phyloP scores from a whole-genome alignment of 2,797 vertebrate genomes.

The Leptodactylus fallax region DNA sequence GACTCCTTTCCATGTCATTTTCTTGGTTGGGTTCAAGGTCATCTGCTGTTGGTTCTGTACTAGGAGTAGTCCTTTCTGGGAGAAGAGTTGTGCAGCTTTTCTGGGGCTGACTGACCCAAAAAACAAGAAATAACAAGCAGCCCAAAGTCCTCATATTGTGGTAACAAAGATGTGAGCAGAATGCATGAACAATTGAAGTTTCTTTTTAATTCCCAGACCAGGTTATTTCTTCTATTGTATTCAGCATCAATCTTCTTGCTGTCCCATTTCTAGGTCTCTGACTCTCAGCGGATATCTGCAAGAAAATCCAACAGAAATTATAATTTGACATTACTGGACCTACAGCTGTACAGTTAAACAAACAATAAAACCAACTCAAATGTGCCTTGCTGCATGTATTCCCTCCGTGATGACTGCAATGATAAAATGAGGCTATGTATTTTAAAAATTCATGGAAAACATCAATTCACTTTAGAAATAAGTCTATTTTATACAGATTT shows the following conservation, averaged over 20 bases:
- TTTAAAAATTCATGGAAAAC: conserved; percentile 29
- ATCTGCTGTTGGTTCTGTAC: conserved; percentile 65
- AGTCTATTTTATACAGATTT: conserved; percentile 18
- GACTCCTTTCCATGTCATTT: conserved; percentile 79
- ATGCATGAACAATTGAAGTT: conserved; percentile 17
- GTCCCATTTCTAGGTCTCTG: conserved; percentile 71
- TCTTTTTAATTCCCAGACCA: conserved; percentile 39
- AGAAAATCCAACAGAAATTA: conserved; percentile 69
- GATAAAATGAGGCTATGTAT: conserved; percentile 8
- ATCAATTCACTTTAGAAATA: conserved; percentile 5
- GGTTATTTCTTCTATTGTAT: conserved; percentile 59
- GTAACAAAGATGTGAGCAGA: conserved; percentile 49
- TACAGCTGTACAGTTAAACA: conserved; percentile 41
- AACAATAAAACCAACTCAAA: conserved; percentile 32
- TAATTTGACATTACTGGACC: conserved; percentile 45
- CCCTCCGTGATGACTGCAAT: not conserved
- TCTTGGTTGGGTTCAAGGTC: conserved; percentile 76
- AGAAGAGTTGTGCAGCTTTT: conserved; percentile 73
- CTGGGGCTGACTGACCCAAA: conserved; percentile 77
- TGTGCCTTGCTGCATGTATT: conserved; percentile 19
- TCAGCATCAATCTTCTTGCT: conserved; percentile 71
- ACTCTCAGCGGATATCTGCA: conserved; percentile 75
- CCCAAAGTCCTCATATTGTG: conserved; percentile 80
- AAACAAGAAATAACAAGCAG: conserved; percentile 75
- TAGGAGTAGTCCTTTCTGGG: conserved; percentile 84